Evolutionary conservation across 2,113 vertebrate genomes (phyloP), one percentile per base, ranked within the genome.

Genomic region (Agapornis roseicollis): DNA sequence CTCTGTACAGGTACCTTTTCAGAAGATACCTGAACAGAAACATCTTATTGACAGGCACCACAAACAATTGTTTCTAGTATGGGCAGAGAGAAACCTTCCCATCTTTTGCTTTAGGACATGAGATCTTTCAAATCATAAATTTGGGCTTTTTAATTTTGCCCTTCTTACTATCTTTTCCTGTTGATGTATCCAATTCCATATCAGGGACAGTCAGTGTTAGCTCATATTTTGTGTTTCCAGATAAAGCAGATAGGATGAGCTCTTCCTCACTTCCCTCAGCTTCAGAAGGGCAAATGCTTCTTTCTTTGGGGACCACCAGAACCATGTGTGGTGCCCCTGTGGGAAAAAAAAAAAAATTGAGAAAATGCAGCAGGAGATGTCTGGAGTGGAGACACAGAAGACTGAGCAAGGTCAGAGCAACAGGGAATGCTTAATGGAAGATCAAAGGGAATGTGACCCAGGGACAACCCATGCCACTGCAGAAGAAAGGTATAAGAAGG

Each of bases 301-400:
- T 68, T 73, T 65, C 65, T 64, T 53, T 19, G 29, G 28, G 11
- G 80, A 90, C 28, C 63, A 23, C 24, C 52, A 52, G 19, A n/a
- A 74, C 33, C 0, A 2, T 10, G 6, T 19, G 33, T 14, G 24
- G 24, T 58, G 46, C 22, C 23, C 35, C n/a, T 61, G 58, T 33
- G 29, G 1, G 2, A 3, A 10, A 18, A 37, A 25, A 25, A 8
- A 37, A 10, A 47, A 13, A 33, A 14, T 4, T 2, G 23, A 16
- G 4, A 24, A 46, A 31, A 39, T 13, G 9, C 29, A 49, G 20
- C 7, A 29, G 37, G 35, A 74, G 35, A 11, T n/a, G 10, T 13
- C 12, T 58, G 37, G 42, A 58, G 28, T 17, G 28, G 37, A 64
- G 13, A 25, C 49, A 18, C 24, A 35, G n/a, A 61, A 31, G 46